Percentiles rank a stretch among this genome's conserved stretches.
These are phyloP conservation scores for Macrosiphum euphorbiae DNA, from an alignment of 2,888 invertebrate genomes.

Conservation along the genomic window DNA sequence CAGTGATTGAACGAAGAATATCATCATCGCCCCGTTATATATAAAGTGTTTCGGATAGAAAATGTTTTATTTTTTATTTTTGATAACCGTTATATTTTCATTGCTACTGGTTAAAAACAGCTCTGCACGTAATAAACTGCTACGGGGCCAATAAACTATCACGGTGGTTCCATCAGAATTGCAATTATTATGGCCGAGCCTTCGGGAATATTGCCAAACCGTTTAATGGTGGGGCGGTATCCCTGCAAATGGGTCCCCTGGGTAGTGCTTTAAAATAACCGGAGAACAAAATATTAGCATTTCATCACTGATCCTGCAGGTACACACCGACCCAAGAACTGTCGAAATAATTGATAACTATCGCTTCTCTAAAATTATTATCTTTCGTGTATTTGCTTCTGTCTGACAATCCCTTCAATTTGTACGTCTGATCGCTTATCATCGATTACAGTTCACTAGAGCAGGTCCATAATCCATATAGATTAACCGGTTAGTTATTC, in stretches of 20 bases:
- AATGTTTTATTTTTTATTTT: background rate
- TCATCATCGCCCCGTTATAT: background rate
- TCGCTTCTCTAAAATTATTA: conserved; percentile 6
- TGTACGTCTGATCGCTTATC: background rate
- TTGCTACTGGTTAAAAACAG: conserved; percentile 37
- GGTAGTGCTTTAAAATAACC: conserved; percentile 49
- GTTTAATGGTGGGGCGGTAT: conserved; percentile 54
- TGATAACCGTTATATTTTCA: conserved; percentile 13
- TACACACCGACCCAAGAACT: background rate
- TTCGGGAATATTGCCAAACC: conserved; percentile 62
- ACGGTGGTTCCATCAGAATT: conserved; percentile 26
- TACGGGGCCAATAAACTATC: conserved; percentile 10
- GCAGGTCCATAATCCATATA: background rate
- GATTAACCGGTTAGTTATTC: background rate
- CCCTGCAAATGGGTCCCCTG: conserved; percentile 58
- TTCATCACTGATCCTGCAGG: conserved; percentile 6
- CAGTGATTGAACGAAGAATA: background rate
- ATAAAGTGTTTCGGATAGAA: background rate
- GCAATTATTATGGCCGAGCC: conserved; percentile 55
- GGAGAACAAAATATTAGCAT: conserved; percentile 55
- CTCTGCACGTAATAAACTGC: conserved; percentile 31
- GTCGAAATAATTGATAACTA: conserved; percentile 14
- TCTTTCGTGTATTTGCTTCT: background rate
- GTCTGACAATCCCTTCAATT: background rate
- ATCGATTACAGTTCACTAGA: background rate